Evolutionary conservation across 2,888 invertebrate genomes (phyloP), one percentile per base, ranked within the genome.

Genomic region (Rhaphigaster nebulosa): DNA sequence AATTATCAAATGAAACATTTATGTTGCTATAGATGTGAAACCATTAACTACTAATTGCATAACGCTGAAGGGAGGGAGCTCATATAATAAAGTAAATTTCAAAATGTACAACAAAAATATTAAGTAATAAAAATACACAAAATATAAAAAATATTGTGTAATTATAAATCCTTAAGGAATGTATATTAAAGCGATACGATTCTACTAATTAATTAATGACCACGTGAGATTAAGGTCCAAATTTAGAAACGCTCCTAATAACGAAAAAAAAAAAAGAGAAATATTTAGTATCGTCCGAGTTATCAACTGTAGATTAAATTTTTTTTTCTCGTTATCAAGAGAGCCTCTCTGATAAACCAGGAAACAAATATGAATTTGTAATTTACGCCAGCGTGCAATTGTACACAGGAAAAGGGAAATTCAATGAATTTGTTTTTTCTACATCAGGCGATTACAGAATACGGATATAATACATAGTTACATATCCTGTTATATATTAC

Each of bases 241-340:
- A 38, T 34, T 76, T 23, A 76, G 70, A 76, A 76, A 38, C 23
- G 2, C 10, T 29, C 8, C 4, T 0, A 34, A n/a, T n/a, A n/a
- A 15, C 1, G 5, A 65, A 15, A 29, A 29, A 38, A 20, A 20
- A 76, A 38, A 38, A 76, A 76, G 0, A 65, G 4, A 65, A 18
- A 34, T 65, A 65, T 29, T 76, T 38, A 15, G 70, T 20, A 12
- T 34, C 18, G 29, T 5, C 15, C 29, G 29, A 65, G 65, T 65
- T 65, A 65, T 65, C 65, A 76, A 76, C 13, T 38, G 34, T 76
- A 76, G 70, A 76, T 76, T 76, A 76, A n/a, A 76, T 76, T 18
- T 76, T 38, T 38, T 65, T 20, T n/a, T 6, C 15, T 34, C 34
- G 29, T 65, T 65, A 65, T 65, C 65, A 65, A 34, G 34, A 34